Percentiles rank a stretch among this genome's conserved stretches.
phyloP scores from a whole-genome alignment of 2,797 vertebrate species.

The Ptychadena robeensis region DNA sequence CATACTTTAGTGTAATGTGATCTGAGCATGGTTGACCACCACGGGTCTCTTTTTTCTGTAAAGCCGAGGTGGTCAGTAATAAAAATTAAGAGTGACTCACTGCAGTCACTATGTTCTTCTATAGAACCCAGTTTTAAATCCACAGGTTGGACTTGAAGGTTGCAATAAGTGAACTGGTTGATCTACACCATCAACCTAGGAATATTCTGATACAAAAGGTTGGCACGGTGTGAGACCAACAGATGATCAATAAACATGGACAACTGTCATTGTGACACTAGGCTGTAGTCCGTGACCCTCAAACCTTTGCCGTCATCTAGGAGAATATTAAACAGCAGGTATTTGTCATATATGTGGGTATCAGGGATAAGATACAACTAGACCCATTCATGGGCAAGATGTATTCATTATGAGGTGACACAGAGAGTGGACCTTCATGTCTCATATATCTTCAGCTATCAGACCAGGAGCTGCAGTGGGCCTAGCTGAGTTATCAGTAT shows the following conservation, averaged over 20 bases:
- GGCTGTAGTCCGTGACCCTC: background rate
- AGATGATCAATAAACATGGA: background rate
- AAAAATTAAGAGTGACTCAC: background rate
- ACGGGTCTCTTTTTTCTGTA: background rate
- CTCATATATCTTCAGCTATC: too few relatives aligned
- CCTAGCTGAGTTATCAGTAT: too few relatives aligned
- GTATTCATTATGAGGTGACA: too few relatives aligned
- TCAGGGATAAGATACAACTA: too few relatives aligned
- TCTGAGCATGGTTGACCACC: background rate
- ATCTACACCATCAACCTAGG: background rate
- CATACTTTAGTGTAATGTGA: background rate
- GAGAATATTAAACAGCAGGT: too few relatives aligned
- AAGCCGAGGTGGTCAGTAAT: background rate
- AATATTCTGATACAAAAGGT: too few relatives aligned
- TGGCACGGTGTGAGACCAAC: too few relatives aligned
- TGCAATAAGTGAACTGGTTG: background rate
- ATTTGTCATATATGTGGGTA: too few relatives aligned
- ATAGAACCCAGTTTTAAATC: background rate
- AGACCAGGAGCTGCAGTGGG: too few relatives aligned
- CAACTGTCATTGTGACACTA: background rate
- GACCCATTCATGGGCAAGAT: too few relatives aligned
- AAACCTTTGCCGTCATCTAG: too few relatives aligned
- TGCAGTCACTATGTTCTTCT: background rate
- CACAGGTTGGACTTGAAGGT: background rate
- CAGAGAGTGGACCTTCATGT: too few relatives aligned